Evolutionary conservation across 2,888 invertebrate genomes (phyloP), one percentile per base, ranked within the genome.

Genomic region (Acheta domesticus): DNA sequence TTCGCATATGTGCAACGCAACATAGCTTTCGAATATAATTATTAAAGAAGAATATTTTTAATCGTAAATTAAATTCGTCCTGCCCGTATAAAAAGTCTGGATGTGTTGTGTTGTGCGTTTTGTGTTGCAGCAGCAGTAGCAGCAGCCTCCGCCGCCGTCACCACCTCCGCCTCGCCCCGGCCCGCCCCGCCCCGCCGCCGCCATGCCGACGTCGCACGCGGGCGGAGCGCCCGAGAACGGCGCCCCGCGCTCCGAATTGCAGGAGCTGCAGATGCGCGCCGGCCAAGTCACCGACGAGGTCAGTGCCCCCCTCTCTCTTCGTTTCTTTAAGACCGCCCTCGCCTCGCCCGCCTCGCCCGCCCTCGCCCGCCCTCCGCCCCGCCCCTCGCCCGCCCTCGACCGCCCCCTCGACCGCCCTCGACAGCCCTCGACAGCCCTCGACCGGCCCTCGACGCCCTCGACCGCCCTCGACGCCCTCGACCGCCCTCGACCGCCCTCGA

Each of bases 251-350:
- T 94, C 95, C 84, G 96, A 96, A 88, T 90, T 96, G 85, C 96
- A 96, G 87, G 96, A 96, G 88, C 88, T 96, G 83, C 96, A 96
- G 88, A 90, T 95, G 86, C 92, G 92, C 87, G 89, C 95, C 83
- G 93, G 93, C 84, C 93, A 95, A 88, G 93, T 93, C 85, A 96
- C 96, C 85, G 96, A 96, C 93, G 96, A 96, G 87, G 96, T 96
- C 87, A 89, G 90, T 87, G 79, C 80, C 12, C n/a, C 20, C 11
- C 19, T 4, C 4, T 23, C 23, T 23, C 23, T 1, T 23, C 23
- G 2, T 23, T 23, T 23, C 23, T 23, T 23, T 2, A 3, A 23
- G 2, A 1, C 23, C 23, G 23, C 23, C 23, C 50, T 50, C 50
- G 50, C 50, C 50, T 2, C 12, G 50, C 50, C 14, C 50, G 50